Evolutionary conservation across 2,113 vertebrate species (phyloP).

Genomic region (Elephantulus edwardii): DNA sequence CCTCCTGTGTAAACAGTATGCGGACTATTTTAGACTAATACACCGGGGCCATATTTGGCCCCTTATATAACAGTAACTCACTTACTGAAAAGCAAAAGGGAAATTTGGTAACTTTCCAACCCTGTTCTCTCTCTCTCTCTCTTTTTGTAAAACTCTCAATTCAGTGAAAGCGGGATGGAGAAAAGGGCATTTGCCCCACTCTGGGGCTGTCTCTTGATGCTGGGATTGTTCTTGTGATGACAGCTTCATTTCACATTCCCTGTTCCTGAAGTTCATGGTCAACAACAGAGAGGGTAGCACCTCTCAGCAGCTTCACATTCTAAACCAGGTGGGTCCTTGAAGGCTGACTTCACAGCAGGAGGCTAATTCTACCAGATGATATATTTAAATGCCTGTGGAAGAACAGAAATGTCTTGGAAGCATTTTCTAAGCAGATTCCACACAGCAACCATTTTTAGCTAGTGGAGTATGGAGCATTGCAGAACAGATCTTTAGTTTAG

Average conservation of each 20-base stretch:
- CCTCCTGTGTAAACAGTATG: neutral
- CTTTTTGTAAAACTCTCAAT: neutral
- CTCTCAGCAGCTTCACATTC: neutral
- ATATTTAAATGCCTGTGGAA: slow-evolving; percentile 27
- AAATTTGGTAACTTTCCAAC: neutral
- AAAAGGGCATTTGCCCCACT: neutral
- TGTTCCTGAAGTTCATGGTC: neutral
- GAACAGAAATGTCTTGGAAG: slow-evolving; percentile 37
- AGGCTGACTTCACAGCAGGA: neutral
- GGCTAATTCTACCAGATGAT: slow-evolving; percentile 47
- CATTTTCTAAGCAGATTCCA: slow-evolving; percentile 39
- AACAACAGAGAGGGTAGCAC: neutral
- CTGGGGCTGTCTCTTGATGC: neutral
- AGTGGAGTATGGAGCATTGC: neutral
- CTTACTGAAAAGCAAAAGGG: neutral
- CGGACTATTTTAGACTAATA: neutral
- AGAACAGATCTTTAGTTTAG: slow-evolving; percentile 47
- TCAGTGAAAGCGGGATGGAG: neutral
- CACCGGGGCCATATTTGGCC: neutral
- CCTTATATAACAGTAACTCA: neutral
- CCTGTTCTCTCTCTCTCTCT: too few species aligned
- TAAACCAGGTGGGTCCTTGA: slow-evolving; percentile 30
- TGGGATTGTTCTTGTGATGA: neutral
- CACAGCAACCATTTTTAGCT: slow-evolving; percentile 20
- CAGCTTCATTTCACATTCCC: neutral